Evolutionary conservation across 35 echinoderm and acorn worm species (phyloP), one percentile per base, ranked within the genome.

Genomic region (Anneissia japonica): DNA sequence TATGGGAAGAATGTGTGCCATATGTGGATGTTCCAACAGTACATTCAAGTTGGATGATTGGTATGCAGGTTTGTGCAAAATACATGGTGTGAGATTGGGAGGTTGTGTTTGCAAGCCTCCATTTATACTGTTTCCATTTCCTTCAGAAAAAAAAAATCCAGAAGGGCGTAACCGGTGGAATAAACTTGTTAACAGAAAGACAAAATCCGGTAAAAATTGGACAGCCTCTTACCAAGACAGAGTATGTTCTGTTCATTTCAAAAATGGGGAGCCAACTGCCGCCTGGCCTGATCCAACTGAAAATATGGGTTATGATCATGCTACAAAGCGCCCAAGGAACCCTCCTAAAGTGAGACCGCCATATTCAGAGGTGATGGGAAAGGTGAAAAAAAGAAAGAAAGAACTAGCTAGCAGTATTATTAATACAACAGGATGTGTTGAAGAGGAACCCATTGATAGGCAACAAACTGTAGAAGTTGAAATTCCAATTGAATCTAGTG

Each of bases 81-180:
- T 74, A 64, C 83, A 85, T 37, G 83, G 83, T 7, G 32, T 56
- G 12, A 85, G 14, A 9, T 37, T 39, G 36, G 84, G 72, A 12
- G 35, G 73, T 40, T 86, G 84, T 38, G 32, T 14, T 4, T 86
- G 84, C 72, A 34, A 74, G 41, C 84, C 84, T 23, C 84, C 36
- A 31, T 77, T 86, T 26, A 64, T 34, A 19, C 55, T 86, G 14
- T 86, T 86, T 77, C 84, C 84, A 34, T 77, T 86, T 30, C 84
- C 72, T 35, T 37, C 84, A 0, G 73, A 33, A 77, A 75, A 74
- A 14, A 30, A 74, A 21, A 37, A 76, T 46, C 45, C 36, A 37
- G 84, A 86, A 5, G 38, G 35, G 21, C 32, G 84, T 39, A 77
- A 29, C 37, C 30, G 34, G 7, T 86, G 84, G 84, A 77, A 35